Evolutionary conservation across 2,113 vertebrate genomes (phyloP).

Genomic region (Hemiscyllium ocellatum): DNA sequence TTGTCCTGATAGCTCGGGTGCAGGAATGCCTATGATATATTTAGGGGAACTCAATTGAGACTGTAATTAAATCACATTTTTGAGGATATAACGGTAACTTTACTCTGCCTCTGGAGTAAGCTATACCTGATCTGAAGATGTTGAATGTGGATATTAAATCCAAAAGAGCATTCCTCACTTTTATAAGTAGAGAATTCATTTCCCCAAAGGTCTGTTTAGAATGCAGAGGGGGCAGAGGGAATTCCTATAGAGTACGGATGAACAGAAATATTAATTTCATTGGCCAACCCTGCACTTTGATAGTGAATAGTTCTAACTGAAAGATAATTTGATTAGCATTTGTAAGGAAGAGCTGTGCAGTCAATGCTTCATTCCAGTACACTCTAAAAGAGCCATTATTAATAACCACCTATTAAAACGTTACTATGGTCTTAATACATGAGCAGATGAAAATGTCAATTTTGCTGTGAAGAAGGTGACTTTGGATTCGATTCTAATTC

Average conservation of each 20-base stretch:
- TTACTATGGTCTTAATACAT: neutral
- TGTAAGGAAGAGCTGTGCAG: neutral
- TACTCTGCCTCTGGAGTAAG: neutral
- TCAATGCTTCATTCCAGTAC: neutral
- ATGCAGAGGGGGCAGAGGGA: neutral
- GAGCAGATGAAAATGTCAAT: neutral
- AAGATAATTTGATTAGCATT: slow-evolving; percentile 23
- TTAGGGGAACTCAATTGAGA: neutral
- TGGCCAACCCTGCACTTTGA: slow-evolving; percentile 11
- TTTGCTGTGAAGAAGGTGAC: neutral
- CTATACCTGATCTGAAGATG: neutral
- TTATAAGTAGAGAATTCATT: neutral
- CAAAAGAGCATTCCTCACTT: neutral
- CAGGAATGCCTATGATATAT: neutral
- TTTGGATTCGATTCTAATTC: slow-evolving; percentile 15
- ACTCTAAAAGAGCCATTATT: neutral
- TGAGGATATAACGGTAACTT: neutral
- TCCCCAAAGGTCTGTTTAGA: neutral
- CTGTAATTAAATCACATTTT: neutral
- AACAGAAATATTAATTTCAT: slow-evolving; percentile 13
- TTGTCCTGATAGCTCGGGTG: neutral
- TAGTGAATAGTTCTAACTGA: neutral
- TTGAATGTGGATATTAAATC: neutral
- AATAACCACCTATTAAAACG: neutral
- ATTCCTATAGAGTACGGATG: neutral